Evolutionary conservation across 1,140 invertebrate genomes (phyloP), one percentile per base, ranked within the genome.

Genomic region (Leptopilina clavipes): DNA sequence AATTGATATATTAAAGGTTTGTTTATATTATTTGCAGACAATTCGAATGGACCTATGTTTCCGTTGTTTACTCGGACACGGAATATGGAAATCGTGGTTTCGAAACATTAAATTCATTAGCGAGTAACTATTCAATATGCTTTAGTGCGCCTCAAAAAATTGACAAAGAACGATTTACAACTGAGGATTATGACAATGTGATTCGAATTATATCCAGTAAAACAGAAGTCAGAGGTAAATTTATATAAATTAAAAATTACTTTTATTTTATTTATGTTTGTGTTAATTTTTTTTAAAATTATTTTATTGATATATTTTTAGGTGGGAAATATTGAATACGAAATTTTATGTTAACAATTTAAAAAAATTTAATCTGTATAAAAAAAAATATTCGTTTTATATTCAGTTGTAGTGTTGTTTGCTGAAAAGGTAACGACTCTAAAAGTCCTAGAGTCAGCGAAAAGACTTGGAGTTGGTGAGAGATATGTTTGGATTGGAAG

Each of bases 61-160:
- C 92, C 2, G 86, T 93, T 0, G 92, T 94, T 8, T 93, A 94
- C 83, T 91, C 92, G 3, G 91, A 93, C 78, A 91, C 91, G 6
- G 91, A 93, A 71, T 93, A 93, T 80, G 90, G 91, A 25, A 84
- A 89, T 59, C 87, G 90, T 75, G 93, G 92, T 0, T 92, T 91
- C 75, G 91, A 93, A 76, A 91, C 90, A n/a, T 81, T 93, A 37
- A 79, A 82, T 9, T 85, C 87, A 3, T 78, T 92, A 22, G 91
- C 92, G 1, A 79, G 72, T 17, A 87, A 88, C 45, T 92, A 92
- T 82, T 89, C 89, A 17, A 88, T 93, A 25, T 93, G 93, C 85
- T 92, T 93, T 79, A 88, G 90, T 22, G 85, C 87, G 0, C 88
- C 86, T 0, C 87, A 91, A 22, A 83, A 87, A 43, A 87, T 91